Base-by-base conservation (phyloP, 2,113 vertebrate genomes). In the Phaethornis superciliosus region DNA sequence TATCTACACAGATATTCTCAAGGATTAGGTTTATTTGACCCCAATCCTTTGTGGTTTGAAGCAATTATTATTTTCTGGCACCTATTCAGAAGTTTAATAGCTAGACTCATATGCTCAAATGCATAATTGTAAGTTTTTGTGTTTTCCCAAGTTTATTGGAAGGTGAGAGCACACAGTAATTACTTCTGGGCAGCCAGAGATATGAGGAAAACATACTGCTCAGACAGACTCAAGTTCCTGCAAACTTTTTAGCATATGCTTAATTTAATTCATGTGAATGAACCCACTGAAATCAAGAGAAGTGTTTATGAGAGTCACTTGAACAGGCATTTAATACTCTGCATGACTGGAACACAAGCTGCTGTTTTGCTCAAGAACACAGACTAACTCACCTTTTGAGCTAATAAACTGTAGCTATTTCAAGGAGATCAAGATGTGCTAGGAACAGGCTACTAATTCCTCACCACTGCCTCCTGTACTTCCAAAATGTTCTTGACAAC, bases 251-350 rank as follows among this genome's bases (percentile, higher is more conserved):
- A 84, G 83, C 58, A 91, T 92, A 65, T 85, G 49, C 35, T 92
- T 91, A 79, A 84, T 81, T 86, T 71, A 89, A 90, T 84, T 87
- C 55, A 69, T 62, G 54, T 42, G 74, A 92, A 92, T 62, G 62
- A 90, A 75, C 33, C 20, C 69, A 84, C 81, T 62, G 69, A 95
- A 96, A 93, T 92, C 84, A 65, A 75, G 63, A 83, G 44, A 86
- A 93, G 85, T 72, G 78, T 79, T 95, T 86, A 86, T 56, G 62
- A 91, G 78, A 94, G 84, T 85, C 87, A 89, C 77, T 80, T 85
- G 54, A 94, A 81, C 54, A 5, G 1, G 49, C 44, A 87, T 67
- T 91, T 90, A 65, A 76, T 81, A 47, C 69, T 28, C 46, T 23
- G 6, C 32, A 21, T 14, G 44, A 81, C 27, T 52, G 65, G 56